phyloP scores from a whole-genome alignment of 2,113 vertebrate species.

The Thomomys bottae region DNA sequence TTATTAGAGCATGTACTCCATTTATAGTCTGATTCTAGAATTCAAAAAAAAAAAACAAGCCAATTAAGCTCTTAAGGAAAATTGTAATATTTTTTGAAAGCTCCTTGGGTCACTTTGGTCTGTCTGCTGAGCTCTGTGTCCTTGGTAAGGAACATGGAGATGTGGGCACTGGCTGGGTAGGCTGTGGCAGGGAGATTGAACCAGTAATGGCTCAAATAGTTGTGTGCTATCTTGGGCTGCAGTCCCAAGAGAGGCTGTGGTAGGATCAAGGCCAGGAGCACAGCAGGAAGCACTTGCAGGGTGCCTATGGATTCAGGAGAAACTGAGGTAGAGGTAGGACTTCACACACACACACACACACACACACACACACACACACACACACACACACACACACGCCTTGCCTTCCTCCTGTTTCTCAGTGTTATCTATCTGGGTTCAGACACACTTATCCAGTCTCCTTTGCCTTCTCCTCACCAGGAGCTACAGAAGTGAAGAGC shows the following conservation, averaged over 20 bases:
- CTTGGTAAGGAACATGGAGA: neutral
- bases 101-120: neutral
- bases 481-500: slow-evolving; percentile 12
- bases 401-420: neutral
- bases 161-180: neutral
- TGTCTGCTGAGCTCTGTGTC: neutral
- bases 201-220: neutral
- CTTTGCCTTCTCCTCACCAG: neutral
- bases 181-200: neutral
- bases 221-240: neutral
- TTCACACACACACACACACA: no score
- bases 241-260: neutral
- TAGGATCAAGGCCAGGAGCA: neutral
- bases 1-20: neutral
- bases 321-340: no score
- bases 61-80: neutral
- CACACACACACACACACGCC: no score
- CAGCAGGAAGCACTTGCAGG: neutral
- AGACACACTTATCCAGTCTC: neutral
- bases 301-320: neutral
- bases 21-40: neutral
- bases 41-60: neutral
- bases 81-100: neutral
- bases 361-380: no score
- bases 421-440: neutral